Evolutionary conservation across 2,888 invertebrate species (phyloP), one percentile per base, ranked within the genome.

Genomic region (Campoplex nolae): DNA sequence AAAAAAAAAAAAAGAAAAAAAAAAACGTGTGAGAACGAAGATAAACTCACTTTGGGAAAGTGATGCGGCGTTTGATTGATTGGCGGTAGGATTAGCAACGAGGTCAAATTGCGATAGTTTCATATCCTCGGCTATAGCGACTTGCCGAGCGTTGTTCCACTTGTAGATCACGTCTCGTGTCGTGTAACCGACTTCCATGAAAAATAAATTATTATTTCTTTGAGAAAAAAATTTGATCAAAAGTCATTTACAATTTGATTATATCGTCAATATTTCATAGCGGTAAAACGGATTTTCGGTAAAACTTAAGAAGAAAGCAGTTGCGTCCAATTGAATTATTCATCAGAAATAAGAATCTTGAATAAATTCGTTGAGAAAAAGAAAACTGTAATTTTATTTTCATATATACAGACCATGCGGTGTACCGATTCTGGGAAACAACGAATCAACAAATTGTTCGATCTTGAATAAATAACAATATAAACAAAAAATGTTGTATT

Each of bases 31-130:
- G 74, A 56, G 23, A 42, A 11, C 16, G 28, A 38, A 54, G 38
- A 56, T 56, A 73, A 90, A 90, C 92, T 92, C 88, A 93, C 93
- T 91, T 85, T 93, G 92, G 0, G 93, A 90, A 1, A 93, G 84
- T 6, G 91, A 88, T 4, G 92, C 90, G 32, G 91, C 88, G 76
- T 90, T 91, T 3, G 97, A 97, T 91, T 96, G 95, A 94, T 97
- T 97, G 84, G 96, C 96, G 48, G 97, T 96, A 51, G 97, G 97
- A 90, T 97, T 97, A 88, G 96, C 97, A 84, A 97, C 96, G 89
- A 98, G 95, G 95, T 97, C 97, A 95, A 98, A 98, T 95, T 98
- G 98, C 68, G 97, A 97, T 92, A 98, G 95, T 94, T 97, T 97
- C 96, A 98, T 97, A 94, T 97, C 97, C 91, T 97, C 96, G 4